Evolutionary conservation across 2,797 vertebrate genomes (phyloP).

Genomic region (Halcyon leucocephala): DNA sequence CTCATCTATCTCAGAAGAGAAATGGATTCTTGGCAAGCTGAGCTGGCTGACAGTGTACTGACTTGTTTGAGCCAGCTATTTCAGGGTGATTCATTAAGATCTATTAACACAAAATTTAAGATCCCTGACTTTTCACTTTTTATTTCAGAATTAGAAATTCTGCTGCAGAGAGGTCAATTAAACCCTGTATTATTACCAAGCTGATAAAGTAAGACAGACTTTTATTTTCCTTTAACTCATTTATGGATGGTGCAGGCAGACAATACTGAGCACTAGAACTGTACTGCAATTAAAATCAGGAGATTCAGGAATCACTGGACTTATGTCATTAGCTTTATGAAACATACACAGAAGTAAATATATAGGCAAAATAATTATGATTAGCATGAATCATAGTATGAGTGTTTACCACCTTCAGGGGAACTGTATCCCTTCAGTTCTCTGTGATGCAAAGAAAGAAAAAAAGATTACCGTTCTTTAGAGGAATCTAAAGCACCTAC

Average conservation of each 20-base stretch:
- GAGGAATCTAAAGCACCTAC: neutral
- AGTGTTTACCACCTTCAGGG: neutral
- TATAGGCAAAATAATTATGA: neutral
- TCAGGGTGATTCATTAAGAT: constrained; percentile 71
- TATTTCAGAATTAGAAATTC: constrained; percentile 76
- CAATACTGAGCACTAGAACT: neutral
- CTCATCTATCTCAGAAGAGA: constrained; percentile 51
- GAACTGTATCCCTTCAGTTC: neutral
- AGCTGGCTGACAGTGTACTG: constrained; percentile 60
- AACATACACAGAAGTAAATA: neutral
- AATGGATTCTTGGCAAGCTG: constrained; percentile 68
- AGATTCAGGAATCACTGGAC: neutral
- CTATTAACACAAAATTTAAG: constrained; percentile 78
- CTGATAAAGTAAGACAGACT: constrained; percentile 27
- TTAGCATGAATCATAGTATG: neutral
- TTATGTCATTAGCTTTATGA: neutral
- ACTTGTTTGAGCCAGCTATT: constrained; percentile 76
- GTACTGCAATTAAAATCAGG: neutral
- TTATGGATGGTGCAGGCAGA: neutral
- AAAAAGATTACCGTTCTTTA: neutral
- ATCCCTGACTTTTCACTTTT: constrained; percentile 70
- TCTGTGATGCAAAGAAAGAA: neutral
- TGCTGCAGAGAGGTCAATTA: constrained; percentile 74
- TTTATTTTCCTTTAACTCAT: constrained; percentile 51
- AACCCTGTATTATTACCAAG: constrained; percentile 65